Evolutionary conservation across 2,888 invertebrate genomes (phyloP).

Genomic region (Andrena chrysosceles): DNA sequence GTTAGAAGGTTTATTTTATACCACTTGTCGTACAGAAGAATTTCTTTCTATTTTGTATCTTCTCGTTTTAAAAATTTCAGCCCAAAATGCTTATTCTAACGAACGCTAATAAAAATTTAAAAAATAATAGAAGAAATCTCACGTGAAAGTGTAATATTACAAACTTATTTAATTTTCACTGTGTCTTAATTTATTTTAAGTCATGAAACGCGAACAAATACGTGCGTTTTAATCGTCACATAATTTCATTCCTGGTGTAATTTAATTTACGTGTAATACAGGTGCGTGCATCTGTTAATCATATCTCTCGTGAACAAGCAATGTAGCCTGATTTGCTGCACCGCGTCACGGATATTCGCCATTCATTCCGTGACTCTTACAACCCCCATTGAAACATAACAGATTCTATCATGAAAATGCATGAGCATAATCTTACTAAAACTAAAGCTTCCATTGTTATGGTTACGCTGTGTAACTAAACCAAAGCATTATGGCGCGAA

Average conservation of each 20-base stretch:
- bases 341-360: conserved; percentile 46
- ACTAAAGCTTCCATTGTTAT: conserved; percentile 23
- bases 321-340: conserved; percentile 60
- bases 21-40: too few relatives aligned
- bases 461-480: conserved; percentile 4
- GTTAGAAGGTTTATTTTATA: too few relatives aligned
- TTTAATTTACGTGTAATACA: conserved; percentile 49
- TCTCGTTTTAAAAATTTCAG: too few relatives aligned
- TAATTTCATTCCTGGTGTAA: conserved; percentile 1
- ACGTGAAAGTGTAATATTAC: neutral
- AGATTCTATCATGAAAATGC: conserved; percentile 56
- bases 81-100: too few relatives aligned
- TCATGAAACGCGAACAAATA: neutral
- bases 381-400: conserved; percentile 51
- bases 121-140: too few relatives aligned
- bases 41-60: too few relatives aligned
- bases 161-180: neutral
- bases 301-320: conserved; percentile 49
- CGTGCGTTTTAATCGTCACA: neutral
- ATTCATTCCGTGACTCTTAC: conserved; percentile 67
- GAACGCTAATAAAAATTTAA: too few relatives aligned
- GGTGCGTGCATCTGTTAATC: conserved; percentile 49
- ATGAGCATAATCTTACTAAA: conserved; percentile 55
- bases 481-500: neutral
- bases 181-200: neutral